Evolutionary conservation across 1,140 invertebrate genomes (phyloP).

Genomic region (Procambarus virginalis): DNA sequence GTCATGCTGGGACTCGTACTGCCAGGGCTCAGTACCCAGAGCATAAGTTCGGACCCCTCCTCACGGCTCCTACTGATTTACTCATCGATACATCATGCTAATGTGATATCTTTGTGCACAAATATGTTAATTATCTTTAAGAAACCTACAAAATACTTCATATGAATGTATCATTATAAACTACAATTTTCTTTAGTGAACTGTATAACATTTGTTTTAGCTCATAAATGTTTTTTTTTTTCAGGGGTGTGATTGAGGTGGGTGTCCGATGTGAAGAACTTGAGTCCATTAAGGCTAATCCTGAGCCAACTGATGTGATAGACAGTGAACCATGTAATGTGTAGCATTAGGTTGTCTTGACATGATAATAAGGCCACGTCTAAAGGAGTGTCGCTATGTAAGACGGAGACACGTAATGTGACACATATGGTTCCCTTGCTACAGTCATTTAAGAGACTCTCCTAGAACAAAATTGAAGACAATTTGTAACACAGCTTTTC

Average conservation of each 20-base stretch:
- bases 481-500: background rate
- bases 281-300: conserved; percentile 64
- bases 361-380: background rate
- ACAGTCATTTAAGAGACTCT: background rate
- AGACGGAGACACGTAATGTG: background rate
- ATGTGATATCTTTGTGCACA: too few relatives aligned
- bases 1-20: too few relatives aligned
- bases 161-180: background rate
- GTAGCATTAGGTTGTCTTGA: conserved; percentile 71
- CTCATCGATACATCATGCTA: too few relatives aligned
- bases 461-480: background rate
- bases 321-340: conserved; percentile 48
- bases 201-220: too few relatives aligned
- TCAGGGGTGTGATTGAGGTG: conserved; percentile 44
- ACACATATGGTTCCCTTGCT: background rate
- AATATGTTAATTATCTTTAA: background rate
- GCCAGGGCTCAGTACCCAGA: too few relatives aligned
- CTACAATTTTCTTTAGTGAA: too few relatives aligned
- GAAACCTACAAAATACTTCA: too few relatives aligned
- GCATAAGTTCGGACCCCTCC: too few relatives aligned
- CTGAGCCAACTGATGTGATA: conserved; percentile 55
- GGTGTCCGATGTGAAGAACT: conserved; percentile 48
- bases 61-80: too few relatives aligned
- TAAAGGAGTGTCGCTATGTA: background rate
- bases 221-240: background rate